phyloP scores from a whole-genome alignment of 2,888 invertebrate genomes.

The Stenotaenia linearis region DNA sequence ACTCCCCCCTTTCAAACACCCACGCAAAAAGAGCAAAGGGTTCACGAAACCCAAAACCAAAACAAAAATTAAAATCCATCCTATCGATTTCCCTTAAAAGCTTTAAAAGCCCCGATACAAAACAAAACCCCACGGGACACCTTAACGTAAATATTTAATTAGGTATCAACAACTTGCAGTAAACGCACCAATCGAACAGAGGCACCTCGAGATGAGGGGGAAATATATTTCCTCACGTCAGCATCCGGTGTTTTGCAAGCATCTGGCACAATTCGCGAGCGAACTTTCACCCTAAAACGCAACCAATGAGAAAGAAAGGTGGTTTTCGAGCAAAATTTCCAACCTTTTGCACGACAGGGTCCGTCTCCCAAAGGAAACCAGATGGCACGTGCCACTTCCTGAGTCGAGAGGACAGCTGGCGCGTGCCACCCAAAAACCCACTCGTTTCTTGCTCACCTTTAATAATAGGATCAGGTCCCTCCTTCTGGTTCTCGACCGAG shows the following conservation, averaged over 20 bases:
- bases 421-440: conserved; percentile 18
- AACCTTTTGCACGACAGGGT: background rate
- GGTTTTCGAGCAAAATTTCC: too few species aligned
- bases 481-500: conserved; percentile 13
- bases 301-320: background rate
- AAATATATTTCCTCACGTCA: background rate
- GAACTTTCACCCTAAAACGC: background rate
- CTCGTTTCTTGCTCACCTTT: conserved; percentile 9
- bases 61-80: background rate
- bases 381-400: conserved; percentile 26
- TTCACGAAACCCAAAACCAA: background rate
- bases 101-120: background rate
- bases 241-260: conserved; percentile 14
- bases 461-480: conserved; percentile 26
- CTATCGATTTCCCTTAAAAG: background rate
- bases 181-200: too few species aligned
- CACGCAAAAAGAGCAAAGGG: background rate
- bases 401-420: conserved; percentile 18
- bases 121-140: background rate
- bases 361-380: conserved; percentile 11
- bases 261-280: background rate
- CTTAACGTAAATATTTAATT: background rate
- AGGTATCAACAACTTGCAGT: background rate
- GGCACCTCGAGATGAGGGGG: too few species aligned
- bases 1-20: background rate